Evolutionary conservation across 2,797 vertebrate genomes (phyloP).

Genomic region (Echiichthys vipera): DNA sequence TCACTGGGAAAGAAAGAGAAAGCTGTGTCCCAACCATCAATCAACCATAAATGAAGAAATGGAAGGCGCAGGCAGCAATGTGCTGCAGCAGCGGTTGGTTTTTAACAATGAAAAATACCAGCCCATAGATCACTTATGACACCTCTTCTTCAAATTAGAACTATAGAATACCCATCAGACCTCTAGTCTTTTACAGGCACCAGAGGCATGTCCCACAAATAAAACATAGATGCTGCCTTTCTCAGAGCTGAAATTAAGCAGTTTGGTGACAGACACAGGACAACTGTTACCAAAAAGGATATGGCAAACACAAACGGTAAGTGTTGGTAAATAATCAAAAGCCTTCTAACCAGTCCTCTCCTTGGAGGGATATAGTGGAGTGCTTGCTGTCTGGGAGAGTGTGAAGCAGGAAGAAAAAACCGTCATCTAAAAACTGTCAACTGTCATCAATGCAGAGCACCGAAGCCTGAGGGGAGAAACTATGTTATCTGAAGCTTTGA

Average conservation of each 20-base stretch:
- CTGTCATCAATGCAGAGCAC: slow-evolving; percentile 19
- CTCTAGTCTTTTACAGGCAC: neutral
- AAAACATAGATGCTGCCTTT: neutral
- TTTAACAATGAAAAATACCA: slow-evolving; percentile 29
- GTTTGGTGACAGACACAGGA: slow-evolving; percentile 21
- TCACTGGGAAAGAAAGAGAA: slow-evolving; percentile 11
- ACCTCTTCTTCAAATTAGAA: slow-evolving; percentile 8
- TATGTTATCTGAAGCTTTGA: neutral
- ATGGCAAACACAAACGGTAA: slow-evolving; percentile 42
- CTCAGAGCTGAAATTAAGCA: neutral
- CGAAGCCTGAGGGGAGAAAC: neutral
- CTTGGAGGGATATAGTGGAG: slow-evolving; percentile 22
- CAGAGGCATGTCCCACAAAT: neutral
- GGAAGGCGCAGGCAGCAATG: neutral
- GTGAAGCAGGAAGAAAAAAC: slow-evolving; percentile 29
- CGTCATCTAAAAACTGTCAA: slow-evolving; percentile 25
- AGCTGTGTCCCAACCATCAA: neutral
- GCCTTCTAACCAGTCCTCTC: slow-evolving; percentile 22
- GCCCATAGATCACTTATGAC: slow-evolving; percentile 32
- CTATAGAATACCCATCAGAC: neutral
- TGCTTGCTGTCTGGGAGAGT: slow-evolving; percentile 3
- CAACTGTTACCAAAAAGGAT: slow-evolving; percentile 36
- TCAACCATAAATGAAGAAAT: neutral
- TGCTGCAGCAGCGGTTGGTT: slow-evolving; percentile 8
- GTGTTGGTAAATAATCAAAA: slow-evolving; percentile 27